A percentile compares a stretch with the other conserved stretches of the same genome.
These are phyloP conservation scores for Adelges cooleyi DNA, from an alignment of 1,140 invertebrate species.

Conservation along the genomic window DNA sequence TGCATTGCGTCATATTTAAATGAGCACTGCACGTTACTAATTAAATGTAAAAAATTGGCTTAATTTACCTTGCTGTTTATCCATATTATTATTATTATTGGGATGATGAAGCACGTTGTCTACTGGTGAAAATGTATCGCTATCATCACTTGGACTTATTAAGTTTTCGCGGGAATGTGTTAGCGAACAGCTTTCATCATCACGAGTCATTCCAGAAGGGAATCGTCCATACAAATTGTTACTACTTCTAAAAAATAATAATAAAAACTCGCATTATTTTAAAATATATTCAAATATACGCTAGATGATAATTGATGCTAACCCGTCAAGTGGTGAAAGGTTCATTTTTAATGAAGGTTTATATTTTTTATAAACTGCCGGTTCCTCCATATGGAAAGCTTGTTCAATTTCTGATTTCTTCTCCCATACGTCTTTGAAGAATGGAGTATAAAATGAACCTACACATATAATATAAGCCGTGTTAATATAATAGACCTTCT, in stretches of 20 bases:
- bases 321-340: slow-evolving; percentile 40
- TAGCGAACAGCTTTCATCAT: slow-evolving; percentile 42
- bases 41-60: too few species aligned
- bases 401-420: slow-evolving; percentile 90
- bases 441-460: slow-evolving; percentile 90
- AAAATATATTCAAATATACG: not conserved
- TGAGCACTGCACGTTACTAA: too few species aligned
- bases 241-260: not conserved
- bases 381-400: slow-evolving; percentile 80
- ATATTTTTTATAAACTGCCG: slow-evolving; percentile 38
- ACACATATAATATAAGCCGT: slow-evolving; percentile 38
- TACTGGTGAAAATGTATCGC: slow-evolving; percentile 54
- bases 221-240: slow-evolving; percentile 30
- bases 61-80: slow-evolving; percentile 7
- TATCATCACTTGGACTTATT: slow-evolving; percentile 51
- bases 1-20: too few species aligned
- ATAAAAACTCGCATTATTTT: not conserved
- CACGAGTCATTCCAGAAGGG: slow-evolving; percentile 37
- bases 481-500: too few species aligned
- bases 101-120: slow-evolving; percentile 35
- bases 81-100: slow-evolving; percentile 4
- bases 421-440: slow-evolving; percentile 93
- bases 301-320: slow-evolving; percentile 12
- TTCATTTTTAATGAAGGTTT: slow-evolving; percentile 40
- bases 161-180: slow-evolving; percentile 39